phyloP scores from a whole-genome alignment of 2,113 vertebrate species.

The Anser cygnoides region DNA sequence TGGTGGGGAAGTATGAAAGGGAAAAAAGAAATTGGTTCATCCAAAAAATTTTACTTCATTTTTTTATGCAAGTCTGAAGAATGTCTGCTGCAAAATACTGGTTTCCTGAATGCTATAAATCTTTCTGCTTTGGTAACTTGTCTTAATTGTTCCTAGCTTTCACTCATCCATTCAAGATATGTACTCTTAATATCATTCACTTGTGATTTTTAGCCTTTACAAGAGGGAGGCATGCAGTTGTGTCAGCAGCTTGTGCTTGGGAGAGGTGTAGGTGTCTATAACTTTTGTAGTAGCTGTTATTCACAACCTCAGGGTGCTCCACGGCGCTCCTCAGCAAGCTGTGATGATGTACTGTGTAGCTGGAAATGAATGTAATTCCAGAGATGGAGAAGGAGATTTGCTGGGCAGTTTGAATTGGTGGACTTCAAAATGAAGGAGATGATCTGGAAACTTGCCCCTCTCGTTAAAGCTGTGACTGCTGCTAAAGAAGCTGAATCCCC shows the following conservation, averaged over 20 bases:
- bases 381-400: neutral
- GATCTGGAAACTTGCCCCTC: neutral
- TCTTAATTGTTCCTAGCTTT: conserved; percentile 35
- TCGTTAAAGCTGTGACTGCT: neutral
- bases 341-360: too few species aligned
- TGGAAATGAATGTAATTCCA: fast-evolving
- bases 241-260: neutral
- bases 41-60: neutral
- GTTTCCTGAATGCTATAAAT: conserved; percentile 47
- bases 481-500: neutral
- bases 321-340: neutral
- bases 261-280: fast-evolving
- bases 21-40: conserved; percentile 2
- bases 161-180: neutral
- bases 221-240: neutral
- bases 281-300: neutral
- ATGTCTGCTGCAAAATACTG: neutral
- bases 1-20: neutral
- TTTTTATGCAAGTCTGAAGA: conserved; percentile 30
- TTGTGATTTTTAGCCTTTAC: neutral
- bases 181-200: neutral
- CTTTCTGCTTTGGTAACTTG: neutral
- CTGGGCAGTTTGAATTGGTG: neutral
- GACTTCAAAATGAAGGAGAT: neutral
- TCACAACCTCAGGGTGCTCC: neutral